These are phyloP conservation scores for Python bivittatus DNA, from an alignment of 2,113 vertebrate genomes.

Conservation along the genomic window DNA sequence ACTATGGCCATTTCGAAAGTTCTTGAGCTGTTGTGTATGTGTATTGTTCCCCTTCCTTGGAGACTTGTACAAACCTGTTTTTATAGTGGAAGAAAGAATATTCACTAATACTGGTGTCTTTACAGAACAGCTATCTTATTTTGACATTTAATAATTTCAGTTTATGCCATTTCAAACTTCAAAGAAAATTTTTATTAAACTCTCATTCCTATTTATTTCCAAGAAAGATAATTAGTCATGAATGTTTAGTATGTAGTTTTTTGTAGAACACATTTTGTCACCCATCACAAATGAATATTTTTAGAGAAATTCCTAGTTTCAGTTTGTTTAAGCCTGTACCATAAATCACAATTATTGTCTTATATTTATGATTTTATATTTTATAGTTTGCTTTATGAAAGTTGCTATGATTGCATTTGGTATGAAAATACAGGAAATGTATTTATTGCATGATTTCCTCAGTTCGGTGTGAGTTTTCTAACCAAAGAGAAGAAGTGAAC, in stretches of 20 bases:
- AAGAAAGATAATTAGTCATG: background rate
- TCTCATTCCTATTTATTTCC: background rate
- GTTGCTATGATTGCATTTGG: background rate
- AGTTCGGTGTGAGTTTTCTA: background rate
- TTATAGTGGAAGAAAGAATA: background rate
- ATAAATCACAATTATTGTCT: background rate
- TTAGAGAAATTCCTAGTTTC: background rate
- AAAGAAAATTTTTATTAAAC: too few relatives aligned
- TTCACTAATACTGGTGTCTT: background rate
- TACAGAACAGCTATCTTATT: too few relatives aligned
- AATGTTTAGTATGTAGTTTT: background rate
- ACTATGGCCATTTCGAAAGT: background rate
- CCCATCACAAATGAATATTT: background rate
- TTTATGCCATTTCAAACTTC: background rate
- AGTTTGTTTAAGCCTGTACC: background rate
- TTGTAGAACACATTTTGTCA: background rate
- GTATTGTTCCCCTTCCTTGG: background rate
- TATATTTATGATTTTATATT: background rate
- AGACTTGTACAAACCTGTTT: background rate
- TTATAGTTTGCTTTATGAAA: background rate
- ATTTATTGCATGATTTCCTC: background rate
- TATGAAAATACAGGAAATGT: background rate
- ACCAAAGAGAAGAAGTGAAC: constrained; percentile 4
- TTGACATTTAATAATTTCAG: background rate
- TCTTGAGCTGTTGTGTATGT: background rate